Percentiles rank a stretch among this genome's conserved stretches.
phyloP scores from a whole-genome alignment of 2,113 vertebrate species.

The Larimichthys crocea region DNA sequence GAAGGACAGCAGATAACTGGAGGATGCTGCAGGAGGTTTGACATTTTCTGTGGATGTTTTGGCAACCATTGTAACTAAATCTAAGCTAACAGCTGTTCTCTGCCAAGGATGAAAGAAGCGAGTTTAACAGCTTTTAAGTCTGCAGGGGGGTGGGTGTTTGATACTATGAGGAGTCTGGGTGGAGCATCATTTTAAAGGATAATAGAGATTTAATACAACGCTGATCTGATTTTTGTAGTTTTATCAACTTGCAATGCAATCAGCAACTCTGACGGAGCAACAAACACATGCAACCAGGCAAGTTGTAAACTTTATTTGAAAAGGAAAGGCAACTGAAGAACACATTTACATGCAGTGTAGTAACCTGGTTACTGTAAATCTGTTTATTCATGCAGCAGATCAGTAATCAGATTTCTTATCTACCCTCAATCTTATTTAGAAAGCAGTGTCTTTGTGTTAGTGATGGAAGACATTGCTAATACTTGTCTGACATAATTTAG shows the following conservation, averaged over 20 bases:
- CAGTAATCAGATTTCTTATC: neutral
- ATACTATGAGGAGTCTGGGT: neutral
- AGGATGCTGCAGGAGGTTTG: neutral
- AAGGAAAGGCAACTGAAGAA: neutral
- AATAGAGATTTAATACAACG: neutral
- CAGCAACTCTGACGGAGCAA: no score
- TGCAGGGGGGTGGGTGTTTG: neutral
- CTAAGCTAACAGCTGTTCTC: slow-evolving; percentile 6
- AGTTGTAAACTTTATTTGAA: neutral
- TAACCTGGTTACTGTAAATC: neutral
- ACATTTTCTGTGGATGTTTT: neutral
- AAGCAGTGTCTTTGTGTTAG: neutral
- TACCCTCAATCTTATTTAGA: neutral
- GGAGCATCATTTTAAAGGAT: neutral
- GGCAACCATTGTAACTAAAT: slow-evolving; percentile 4
- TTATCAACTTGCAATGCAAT: neutral
- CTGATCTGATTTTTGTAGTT: neutral
- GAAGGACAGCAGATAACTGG: neutral
- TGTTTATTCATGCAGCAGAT: neutral
- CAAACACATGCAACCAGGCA: neutral
- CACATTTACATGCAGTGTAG: neutral
- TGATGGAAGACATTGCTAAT: neutral
- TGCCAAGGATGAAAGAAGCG: neutral
- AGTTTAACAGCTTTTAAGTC: neutral
- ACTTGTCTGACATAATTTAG: neutral